phyloP scores from a whole-genome alignment of 1,140 invertebrate species.

The Calephelis nemesis region DNA sequence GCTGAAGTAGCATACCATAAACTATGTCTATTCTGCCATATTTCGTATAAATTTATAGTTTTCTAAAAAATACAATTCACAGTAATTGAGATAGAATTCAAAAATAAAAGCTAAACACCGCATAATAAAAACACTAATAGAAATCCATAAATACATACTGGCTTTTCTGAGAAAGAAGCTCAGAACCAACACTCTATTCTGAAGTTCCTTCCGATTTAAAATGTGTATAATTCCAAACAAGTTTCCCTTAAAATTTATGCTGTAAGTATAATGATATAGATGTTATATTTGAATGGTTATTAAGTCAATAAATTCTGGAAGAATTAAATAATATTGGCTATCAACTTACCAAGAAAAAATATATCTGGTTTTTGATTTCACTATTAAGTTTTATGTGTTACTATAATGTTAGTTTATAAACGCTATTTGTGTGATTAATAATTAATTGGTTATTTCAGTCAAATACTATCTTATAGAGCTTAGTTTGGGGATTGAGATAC shows the following conservation, averaged over 20 bases:
- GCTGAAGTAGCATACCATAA: no score
- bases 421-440: conserved; percentile 9
- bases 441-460: conserved; percentile 9
- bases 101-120: conserved; percentile 3
- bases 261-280: neutral
- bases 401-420: neutral
- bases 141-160: conserved; percentile 7
- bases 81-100: neutral
- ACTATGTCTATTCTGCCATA: no score
- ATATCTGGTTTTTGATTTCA: conserved; percentile 15
- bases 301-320: neutral
- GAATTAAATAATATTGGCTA: conserved; percentile 5
- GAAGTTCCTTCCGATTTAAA: neutral
- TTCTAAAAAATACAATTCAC: no score
- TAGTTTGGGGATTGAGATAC: no score
- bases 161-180: neutral
- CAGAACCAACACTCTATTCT: conserved; percentile 9
- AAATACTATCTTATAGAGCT: neutral
- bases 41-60: no score
- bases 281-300: neutral
- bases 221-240: neutral
- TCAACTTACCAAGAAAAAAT: conserved; percentile 14
- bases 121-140: conserved; percentile 10
- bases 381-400: conserved; percentile 16
- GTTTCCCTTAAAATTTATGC: neutral